phyloP scores from a whole-genome alignment of 2,888 invertebrate species.

The Callyntrura guangdongensis region DNA sequence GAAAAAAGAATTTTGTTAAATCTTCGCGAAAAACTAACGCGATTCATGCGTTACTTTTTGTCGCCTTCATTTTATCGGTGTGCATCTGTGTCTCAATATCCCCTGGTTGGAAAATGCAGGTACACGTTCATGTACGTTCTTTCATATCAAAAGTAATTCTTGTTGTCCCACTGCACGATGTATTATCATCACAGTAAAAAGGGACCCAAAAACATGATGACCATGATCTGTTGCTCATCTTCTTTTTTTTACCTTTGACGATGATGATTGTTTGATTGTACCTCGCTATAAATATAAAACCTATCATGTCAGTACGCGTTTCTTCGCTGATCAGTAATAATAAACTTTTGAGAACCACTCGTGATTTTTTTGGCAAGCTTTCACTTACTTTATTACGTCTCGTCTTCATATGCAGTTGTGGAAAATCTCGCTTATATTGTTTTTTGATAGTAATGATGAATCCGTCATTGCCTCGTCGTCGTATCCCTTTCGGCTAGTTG shows the following conservation, averaged over 20 bases:
- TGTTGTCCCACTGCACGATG: too few relatives aligned
- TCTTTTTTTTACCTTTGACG: background rate
- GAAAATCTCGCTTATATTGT: conserved; percentile 20
- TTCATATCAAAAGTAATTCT: too few relatives aligned
- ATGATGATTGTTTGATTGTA: background rate
- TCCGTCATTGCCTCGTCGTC: background rate
- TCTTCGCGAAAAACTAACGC: too few relatives aligned
- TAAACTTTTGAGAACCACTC: conserved; percentile 61
- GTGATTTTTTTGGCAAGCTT: conserved; percentile 73
- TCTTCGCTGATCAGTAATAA: conserved; percentile 46
- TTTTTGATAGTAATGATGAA: conserved; percentile 37
- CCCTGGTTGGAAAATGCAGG: too few relatives aligned
- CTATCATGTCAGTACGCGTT: background rate
- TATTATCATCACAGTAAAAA: too few relatives aligned
- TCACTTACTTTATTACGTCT: conserved; percentile 71
- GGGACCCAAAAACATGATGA: too few relatives aligned
- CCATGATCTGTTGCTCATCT: conserved; percentile 13
- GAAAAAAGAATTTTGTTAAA: background rate
- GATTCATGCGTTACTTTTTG: too few relatives aligned
- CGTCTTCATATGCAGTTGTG: conserved; percentile 6
- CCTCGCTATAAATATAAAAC: background rate
- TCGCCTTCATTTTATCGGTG: too few relatives aligned
- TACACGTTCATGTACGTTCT: too few relatives aligned
- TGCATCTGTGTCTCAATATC: too few relatives aligned
- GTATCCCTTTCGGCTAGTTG: background rate